phyloP scores from a whole-genome alignment of 2,113 vertebrate species.

The Nesospiza acunhae region DNA sequence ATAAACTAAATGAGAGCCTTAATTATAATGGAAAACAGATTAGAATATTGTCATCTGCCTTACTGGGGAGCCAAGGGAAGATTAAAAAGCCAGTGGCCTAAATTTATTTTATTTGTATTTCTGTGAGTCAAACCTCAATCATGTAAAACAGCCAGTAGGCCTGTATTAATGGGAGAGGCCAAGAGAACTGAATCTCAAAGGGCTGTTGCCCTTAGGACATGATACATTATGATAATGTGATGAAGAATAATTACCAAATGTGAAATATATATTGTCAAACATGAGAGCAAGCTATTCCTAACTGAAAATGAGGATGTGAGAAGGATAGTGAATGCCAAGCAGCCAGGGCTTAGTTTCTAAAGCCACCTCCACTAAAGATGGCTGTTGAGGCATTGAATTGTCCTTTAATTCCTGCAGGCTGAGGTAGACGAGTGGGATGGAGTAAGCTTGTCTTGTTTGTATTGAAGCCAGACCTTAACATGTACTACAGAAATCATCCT shows the following conservation, averaged over 20 bases:
- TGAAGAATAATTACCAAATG: constrained; percentile 68
- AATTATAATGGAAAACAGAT: constrained; percentile 62
- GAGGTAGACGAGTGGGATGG: background rate
- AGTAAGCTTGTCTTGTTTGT: background rate
- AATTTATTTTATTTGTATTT: constrained; percentile 70
- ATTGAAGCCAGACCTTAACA: background rate
- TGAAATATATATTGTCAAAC: constrained; percentile 63
- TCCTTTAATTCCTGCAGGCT: background rate
- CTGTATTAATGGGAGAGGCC: constrained; percentile 65
- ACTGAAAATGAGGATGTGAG: constrained; percentile 38
- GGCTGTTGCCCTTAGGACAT: constrained; percentile 58
- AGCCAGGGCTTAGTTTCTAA: background rate
- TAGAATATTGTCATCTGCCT: constrained; percentile 60
- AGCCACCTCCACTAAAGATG: background rate
- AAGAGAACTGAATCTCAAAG: constrained; percentile 58
- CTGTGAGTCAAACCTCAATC: constrained; percentile 57
- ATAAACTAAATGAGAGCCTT: constrained; percentile 58
- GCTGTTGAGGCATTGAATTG: background rate
- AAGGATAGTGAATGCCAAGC: background rate
- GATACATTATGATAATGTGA: constrained; percentile 65
- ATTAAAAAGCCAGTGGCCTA: constrained; percentile 61
- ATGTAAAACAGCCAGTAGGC: constrained; percentile 59
- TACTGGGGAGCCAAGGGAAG: constrained; percentile 35
- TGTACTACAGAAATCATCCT: background rate
- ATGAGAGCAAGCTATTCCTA: constrained; percentile 20